Base-by-base conservation (phyloP, 2,888 invertebrate genomes). In the Stenolophus ochropezus region DNA sequence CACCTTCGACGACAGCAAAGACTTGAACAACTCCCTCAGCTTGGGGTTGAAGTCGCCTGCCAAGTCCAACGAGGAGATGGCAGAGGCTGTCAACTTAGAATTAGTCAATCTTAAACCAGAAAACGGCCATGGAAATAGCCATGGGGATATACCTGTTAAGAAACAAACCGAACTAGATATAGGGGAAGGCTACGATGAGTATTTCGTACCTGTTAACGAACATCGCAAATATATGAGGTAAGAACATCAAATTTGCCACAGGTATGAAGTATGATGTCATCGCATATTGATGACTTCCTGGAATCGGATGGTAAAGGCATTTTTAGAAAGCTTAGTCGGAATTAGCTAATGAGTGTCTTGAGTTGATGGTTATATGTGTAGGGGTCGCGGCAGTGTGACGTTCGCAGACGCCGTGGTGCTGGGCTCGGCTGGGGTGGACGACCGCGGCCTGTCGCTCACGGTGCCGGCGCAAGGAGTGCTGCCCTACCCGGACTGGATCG, bases 201-300 rank as follows among this genome's bases (percentile, higher is more conserved):
- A 96, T 89, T 96, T 96, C 88, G 95, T 96, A 83, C 95, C 96
- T 27, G 95, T 96, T 84, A 95, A 96, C 87, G 95, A 95, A 87
- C 95, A 95, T 89, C 93, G 94, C 87, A 96, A 96, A 90, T 95
- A 94, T 88, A 95, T 95, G 91, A 94, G 95, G 96, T 96, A 88
- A 61, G 33, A 4, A 8, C n/a, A n/a, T n/a, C n/a, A n/a, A n/a
- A n/a, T n/a, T n/a, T n/a, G n/a, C n/a, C n/a, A n/a, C n/a, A n/a
- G n/a, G n/a, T n/a, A n/a, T 42, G 6, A 42, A 42, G 11, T 6
- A 42, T 42, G 33, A 42, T 11, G 11, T 42, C 33, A 42, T 42
- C 11, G n/a, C n/a, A 6, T 11, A 11, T 42, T 42, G 11, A 42
- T 11, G 33, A 42, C 11, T 42, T 42, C 33, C 11, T 42, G 33